Conservation (phyloP, 2,888 invertebrate genomes). For the Odontothrips loti region DNA sequence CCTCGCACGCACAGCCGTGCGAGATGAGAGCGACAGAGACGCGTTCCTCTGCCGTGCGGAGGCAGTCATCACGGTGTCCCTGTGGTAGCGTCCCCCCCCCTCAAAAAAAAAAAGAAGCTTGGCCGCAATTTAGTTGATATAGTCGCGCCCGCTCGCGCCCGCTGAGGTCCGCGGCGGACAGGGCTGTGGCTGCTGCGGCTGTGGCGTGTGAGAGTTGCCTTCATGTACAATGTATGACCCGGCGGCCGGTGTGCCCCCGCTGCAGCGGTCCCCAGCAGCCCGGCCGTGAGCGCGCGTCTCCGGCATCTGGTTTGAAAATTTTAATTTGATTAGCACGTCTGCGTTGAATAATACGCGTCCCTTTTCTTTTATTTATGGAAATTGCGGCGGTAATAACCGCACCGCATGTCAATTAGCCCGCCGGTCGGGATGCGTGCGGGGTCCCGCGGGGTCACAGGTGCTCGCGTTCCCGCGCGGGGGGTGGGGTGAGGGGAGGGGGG, state of each 20-base stretch:
- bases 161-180: too few species aligned
- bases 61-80: too few species aligned
- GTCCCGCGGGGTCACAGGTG: background rate
- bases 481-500: background rate
- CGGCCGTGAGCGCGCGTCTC: background rate
- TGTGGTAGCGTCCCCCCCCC: too few species aligned
- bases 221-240: background rate
- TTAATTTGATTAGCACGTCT: conserved; percentile 1
- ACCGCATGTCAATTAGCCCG: conserved; percentile 21
- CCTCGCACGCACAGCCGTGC: too few species aligned
- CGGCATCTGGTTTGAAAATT: background rate
- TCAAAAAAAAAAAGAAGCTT: too few species aligned
- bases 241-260: background rate
- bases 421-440: background rate
- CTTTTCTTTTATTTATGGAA: conserved; percentile 25
- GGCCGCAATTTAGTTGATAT: too few species aligned
- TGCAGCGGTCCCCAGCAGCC: background rate
- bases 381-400: conserved; percentile 17
- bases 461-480: background rate
- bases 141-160: too few species aligned
- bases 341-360: background rate
- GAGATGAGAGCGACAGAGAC: too few species aligned
- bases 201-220: background rate
- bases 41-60: too few species aligned
- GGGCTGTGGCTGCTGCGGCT: too few species aligned